Percentiles rank a stretch among this genome's conserved stretches.
phyloP scores from a whole-genome alignment of 2,113 vertebrate species.

The Beaufortia kweichowensis region DNA sequence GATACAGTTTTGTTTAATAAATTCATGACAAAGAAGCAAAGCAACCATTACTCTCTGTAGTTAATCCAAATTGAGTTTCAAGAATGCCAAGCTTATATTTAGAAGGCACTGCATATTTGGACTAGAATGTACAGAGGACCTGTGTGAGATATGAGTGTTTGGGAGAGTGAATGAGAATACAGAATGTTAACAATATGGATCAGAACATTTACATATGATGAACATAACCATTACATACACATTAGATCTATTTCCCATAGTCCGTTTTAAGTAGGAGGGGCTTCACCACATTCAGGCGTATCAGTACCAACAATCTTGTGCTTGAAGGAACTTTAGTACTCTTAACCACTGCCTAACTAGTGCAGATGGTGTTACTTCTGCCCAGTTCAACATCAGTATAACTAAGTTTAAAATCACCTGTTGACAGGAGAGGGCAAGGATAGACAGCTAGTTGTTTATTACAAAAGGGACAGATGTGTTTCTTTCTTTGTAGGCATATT shows the following conservation, averaged over 20 bases:
- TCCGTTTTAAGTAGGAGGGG: conserved; percentile 36
- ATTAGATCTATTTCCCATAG: conserved; percentile 11
- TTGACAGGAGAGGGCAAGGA: conserved; percentile 27
- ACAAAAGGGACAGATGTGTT: conserved; percentile 17
- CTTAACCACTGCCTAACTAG: conserved; percentile 31
- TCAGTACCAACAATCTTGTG: conserved; percentile 31
- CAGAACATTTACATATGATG: conserved; percentile 10
- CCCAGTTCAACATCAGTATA: conserved; percentile 10
- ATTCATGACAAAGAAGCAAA: neutral
- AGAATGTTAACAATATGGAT: conserved; percentile 26
- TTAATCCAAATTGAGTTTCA: conserved; percentile 1
- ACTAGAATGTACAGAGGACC: conserved; percentile 41
- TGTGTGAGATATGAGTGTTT: conserved; percentile 28
- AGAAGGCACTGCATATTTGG: neutral
- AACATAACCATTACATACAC: conserved; percentile 23
- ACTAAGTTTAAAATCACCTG: conserved; percentile 21
- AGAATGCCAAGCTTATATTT: no score
- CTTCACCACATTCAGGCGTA: conserved; percentile 28
- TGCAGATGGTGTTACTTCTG: conserved; percentile 33
- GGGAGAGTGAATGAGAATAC: conserved; percentile 27
- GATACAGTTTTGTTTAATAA: conserved; percentile 22
- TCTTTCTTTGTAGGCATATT: conserved; percentile 9
- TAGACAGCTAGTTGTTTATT: conserved; percentile 32
- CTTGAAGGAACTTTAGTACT: conserved; percentile 28
- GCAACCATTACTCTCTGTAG: neutral